A percentile compares a stretch with the other conserved stretches of the same genome.
These are phyloP conservation scores for Musca domestica DNA, from an alignment of 1,140 invertebrate species.

Conservation along the genomic window DNA sequence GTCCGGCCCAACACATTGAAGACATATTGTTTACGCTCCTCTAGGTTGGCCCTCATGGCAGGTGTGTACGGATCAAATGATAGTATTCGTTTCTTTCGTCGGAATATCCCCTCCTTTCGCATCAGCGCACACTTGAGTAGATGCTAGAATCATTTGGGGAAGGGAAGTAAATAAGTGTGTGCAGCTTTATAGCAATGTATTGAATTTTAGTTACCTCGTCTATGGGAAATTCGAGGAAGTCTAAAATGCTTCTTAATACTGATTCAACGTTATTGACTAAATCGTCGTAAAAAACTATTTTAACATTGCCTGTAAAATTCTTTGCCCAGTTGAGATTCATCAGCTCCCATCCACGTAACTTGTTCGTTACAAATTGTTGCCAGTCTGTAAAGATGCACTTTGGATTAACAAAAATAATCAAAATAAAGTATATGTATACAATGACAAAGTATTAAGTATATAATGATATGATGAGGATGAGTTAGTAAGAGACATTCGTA, in stretches of 20 bases:
- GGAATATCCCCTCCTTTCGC: conserved; percentile 69
- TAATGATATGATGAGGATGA: no score
- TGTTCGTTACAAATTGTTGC: conserved; percentile 68
- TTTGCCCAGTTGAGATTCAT: conserved; percentile 69
- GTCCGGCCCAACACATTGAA: conserved; percentile 50
- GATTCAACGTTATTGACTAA: conserved; percentile 63
- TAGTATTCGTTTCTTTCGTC: conserved; percentile 62
- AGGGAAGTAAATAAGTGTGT: neutral
- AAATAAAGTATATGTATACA: neutral
- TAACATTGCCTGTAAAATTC: conserved; percentile 66
- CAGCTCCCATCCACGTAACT: conserved; percentile 66
- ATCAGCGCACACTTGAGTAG: conserved; percentile 62
- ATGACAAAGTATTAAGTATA: no score
- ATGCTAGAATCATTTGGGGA: conserved; percentile 39
- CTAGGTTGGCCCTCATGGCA: conserved; percentile 60
- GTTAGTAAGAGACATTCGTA: no score
- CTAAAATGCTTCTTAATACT: conserved; percentile 60
- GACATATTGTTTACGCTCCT: conserved; percentile 56
- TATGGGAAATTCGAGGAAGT: conserved; percentile 62
- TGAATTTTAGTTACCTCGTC: conserved; percentile 42
- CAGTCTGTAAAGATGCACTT: conserved; percentile 59
- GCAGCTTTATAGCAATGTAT: conserved; percentile 18
- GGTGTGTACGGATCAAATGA: conserved; percentile 68
- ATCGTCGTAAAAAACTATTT: conserved; percentile 71
- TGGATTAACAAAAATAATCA: neutral